Base-by-base conservation (phyloP, 2,113 vertebrate species). In the Onychostoma macrolepis region DNA sequence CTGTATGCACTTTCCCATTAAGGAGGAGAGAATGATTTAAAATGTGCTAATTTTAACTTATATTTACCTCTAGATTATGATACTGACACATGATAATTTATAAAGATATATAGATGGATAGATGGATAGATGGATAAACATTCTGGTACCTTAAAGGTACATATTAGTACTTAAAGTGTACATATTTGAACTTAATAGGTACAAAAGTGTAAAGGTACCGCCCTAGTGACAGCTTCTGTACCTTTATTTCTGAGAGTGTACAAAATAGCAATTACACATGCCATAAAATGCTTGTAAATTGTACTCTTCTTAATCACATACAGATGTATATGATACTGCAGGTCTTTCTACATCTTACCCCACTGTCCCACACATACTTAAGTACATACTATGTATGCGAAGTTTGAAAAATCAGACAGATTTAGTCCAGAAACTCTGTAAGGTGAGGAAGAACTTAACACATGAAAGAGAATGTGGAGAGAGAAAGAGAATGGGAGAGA, bases 361-460 rank as follows among this genome's bases (percentile, higher is more conserved):
- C 26, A 4, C 12, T 72, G 6, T 36, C 17, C 30, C 67, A 19
- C 24, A 24, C 36, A 74, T n/a, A 21, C 11, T 6, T 72, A 24
- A 74, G 33, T 74, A 41, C 36, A 28, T 26, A 65, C 13, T 36
- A 17, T 38, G 69, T 4, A 28, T 36, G 69, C 36, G 33, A 12
- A 78, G 11, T 15, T 2, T 58, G 21, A 24, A 33, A 53, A 30
- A 79, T n/a, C 50, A 38, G 30, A 38, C 79, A 81, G 53, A 43
- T 26, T 65, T 28, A n/a, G 30, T 58, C 53, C 50, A 58, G 30
- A 61, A 80, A 58, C 30, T 80, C 30, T 38, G 30, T 41, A 33
- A 80, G 36, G 21, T 63, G 78, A 53, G 48, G 15, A 53, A 53
- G 76, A 26, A 82, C 61, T 38, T 45, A 82, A 21, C 41, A 82